phyloP scores from a whole-genome alignment of 2,888 invertebrate genomes.

The Amiota minor region DNA sequence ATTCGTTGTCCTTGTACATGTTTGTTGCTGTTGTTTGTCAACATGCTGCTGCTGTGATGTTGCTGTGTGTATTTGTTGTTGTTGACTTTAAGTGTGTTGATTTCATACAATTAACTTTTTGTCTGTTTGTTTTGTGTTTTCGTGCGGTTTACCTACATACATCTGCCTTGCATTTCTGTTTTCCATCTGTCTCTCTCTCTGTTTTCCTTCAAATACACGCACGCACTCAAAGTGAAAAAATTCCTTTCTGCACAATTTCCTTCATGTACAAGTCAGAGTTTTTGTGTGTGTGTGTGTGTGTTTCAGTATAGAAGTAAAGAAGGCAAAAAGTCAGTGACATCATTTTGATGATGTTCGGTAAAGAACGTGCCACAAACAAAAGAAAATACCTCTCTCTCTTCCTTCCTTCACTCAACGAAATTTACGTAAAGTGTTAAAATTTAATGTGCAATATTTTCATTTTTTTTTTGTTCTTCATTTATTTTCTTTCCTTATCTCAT shows the following conservation, averaged over 20 bases:
- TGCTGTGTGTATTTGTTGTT: conserved; percentile 49
- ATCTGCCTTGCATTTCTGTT: not conserved
- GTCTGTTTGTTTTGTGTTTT: conserved; percentile 56
- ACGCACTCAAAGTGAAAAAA: not conserved
- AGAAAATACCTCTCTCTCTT: conserved; percentile 29
- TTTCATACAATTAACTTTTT: conserved; percentile 67
- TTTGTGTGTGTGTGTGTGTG: conserved; percentile 3
- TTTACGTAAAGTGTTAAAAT: conserved; percentile 27
- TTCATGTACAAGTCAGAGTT: not conserved
- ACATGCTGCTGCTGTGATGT: conserved; percentile 32
- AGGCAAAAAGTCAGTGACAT: conserved; percentile 31
- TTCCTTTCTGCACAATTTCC: conserved; percentile 7
- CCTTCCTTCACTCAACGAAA: not conserved
- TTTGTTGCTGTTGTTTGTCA: conserved; percentile 30
- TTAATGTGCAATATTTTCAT: conserved; percentile 11
- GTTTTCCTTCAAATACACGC: not conserved
- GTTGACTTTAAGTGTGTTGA: conserved; percentile 66
- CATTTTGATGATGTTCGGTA: conserved; percentile 29
- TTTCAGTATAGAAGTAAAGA: not conserved
- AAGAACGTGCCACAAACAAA: conserved; percentile 35
- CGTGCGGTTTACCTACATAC: conserved; percentile 21
- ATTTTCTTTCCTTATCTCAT: conserved; percentile 9
- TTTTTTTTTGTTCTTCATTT: conserved; percentile 3
- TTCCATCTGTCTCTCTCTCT: too few species aligned
- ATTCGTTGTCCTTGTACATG: conserved; percentile 16